These are phyloP conservation scores for Apis dorsata DNA, from an alignment of 1,140 invertebrate genomes.

Conservation along the genomic window DNA sequence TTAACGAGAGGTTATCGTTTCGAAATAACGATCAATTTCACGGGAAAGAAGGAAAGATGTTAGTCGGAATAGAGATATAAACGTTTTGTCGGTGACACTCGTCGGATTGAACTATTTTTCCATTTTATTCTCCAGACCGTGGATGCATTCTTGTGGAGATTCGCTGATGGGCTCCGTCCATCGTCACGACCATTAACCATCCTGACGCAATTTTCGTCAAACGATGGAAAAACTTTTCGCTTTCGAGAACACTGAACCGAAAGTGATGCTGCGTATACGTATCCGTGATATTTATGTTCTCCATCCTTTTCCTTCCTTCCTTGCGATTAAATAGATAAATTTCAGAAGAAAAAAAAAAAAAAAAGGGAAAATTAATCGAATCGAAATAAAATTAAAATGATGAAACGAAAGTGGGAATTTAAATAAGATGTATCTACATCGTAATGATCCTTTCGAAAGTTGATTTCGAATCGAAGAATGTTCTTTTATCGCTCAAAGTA, in stretches of 20 bases:
- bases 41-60: background rate
- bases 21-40: constrained; percentile 1
- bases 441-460: background rate
- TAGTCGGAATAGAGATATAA: background rate
- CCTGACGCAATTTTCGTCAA: constrained; percentile 54
- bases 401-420: background rate
- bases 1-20: background rate
- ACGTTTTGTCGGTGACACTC: constrained; percentile 12
- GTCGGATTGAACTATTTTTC: constrained; percentile 29
- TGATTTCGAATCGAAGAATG: background rate
- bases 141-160: constrained; percentile 45
- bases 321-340: no score
- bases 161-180: constrained; percentile 49
- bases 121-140: constrained; percentile 31
- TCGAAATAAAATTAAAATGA: background rate
- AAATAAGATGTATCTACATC: no score
- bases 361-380: background rate
- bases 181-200: constrained; percentile 58
- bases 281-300: background rate
- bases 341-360: no score
- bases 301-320: no score
- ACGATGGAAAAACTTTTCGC: constrained; percentile 59
- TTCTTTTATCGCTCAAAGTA: background rate
- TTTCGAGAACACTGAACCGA: no score
- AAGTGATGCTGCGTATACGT: background rate